Conservation (phyloP, 2,113 vertebrate genomes). For the Eretmochelys imbricata region DNA sequence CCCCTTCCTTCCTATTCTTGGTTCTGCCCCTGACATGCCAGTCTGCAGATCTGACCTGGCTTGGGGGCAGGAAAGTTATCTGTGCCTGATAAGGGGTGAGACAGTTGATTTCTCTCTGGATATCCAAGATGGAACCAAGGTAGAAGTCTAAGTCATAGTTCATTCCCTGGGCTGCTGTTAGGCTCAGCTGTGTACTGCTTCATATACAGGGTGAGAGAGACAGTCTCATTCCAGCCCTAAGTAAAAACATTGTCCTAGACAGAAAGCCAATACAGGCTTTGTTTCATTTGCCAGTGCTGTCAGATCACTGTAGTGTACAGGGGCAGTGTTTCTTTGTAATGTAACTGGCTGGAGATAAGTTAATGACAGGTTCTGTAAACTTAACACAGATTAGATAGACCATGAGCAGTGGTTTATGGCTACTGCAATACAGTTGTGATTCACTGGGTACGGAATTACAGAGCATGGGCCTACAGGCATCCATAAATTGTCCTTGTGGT, state of each 20-base stretch:
- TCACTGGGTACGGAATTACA: rapidly evolving
- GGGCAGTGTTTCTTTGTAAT: not conserved
- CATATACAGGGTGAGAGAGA: not conserved
- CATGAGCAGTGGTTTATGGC: not conserved
- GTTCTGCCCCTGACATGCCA: not conserved
- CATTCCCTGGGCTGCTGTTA: not conserved
- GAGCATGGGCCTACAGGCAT: not conserved
- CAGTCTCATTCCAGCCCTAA: not conserved
- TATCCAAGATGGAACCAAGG: not conserved
- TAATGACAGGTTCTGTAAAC: not conserved
- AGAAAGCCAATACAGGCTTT: not conserved
- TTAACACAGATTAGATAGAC: not conserved
- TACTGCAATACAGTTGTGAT: not conserved
- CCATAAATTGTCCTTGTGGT: not conserved
- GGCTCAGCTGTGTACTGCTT: not conserved
- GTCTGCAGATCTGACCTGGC: not conserved
- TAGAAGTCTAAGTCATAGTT: not conserved
- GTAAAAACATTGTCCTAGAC: not conserved
- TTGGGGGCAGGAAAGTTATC: not conserved
- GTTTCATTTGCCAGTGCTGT: rapidly evolving
- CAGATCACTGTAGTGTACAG: not conserved
- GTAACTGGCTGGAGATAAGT: not conserved
- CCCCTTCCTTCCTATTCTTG: not conserved
- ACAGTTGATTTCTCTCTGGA: not conserved
- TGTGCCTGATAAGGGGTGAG: not conserved